Evolutionary conservation across 2,113 vertebrate genomes (phyloP), one percentile per base, ranked within the genome.

Genomic region (Typhlomys cinereus): DNA sequence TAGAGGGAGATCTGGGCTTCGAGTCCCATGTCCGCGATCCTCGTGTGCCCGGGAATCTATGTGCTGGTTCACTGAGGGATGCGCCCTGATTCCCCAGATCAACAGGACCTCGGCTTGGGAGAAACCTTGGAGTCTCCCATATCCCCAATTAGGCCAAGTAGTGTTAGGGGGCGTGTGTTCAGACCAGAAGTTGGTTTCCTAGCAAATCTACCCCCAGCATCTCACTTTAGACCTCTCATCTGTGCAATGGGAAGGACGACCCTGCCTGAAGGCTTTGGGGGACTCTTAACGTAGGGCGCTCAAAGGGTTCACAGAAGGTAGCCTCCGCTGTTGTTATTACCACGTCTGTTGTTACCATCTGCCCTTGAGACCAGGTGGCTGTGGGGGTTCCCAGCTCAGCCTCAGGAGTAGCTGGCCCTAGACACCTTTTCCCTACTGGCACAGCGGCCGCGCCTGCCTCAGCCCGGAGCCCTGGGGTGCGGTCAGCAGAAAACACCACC

Each of bases 401-500:
- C 7, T 10, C 29, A 15, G 44, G 41, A 71, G 76, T 62, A 11
- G 17, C 83, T 64, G 61, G 83, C 54, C 31, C 39, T 13, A 15
- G 48, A 18, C 23, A 39, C 62, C 67, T n/a, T 48, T 84, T n/a
- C 66, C 82, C 5, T 34, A 31, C 21, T 39, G 2, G 82, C 70
- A 15, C 75, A 10, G 23, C 3, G 20, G 52, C 69, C 29, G 57
- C 10, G 57, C 41, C 31, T 12, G 21, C 93, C 64, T 71, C 96
- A 36, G 95, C 84, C 75, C 54, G 9, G 83, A 69, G 29, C 15
- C 84, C 61, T 34, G 9, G 54, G 87, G 94, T 39, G 92, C 13
- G 92, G 50, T 86, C 41, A 5, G 70, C 44, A 34, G 11, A 15
- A 29, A n/a, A 12, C 82, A 70, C 23, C 92, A 95, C 67, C 95